phyloP scores from a whole-genome alignment of 2,113 vertebrate genomes.

The Catagonus wagneri region DNA sequence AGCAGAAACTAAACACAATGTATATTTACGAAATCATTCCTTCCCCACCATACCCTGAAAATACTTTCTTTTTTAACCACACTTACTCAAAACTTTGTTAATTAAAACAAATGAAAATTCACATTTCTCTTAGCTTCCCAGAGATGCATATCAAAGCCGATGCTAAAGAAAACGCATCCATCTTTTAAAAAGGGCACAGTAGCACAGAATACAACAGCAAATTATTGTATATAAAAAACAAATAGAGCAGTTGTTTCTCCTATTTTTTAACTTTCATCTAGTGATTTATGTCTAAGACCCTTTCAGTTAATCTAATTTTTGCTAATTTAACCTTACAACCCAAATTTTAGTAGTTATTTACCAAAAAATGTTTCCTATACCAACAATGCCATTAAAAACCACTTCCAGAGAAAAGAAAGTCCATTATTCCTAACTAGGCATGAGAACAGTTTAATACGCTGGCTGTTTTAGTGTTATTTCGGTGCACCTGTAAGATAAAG shows the following conservation, averaged over 20 bases:
- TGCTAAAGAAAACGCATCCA: background rate
- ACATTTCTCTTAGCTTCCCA: constrained; percentile 39
- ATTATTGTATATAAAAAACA: background rate
- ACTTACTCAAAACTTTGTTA: constrained; percentile 41
- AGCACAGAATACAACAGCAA: background rate
- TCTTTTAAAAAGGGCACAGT: constrained; percentile 19
- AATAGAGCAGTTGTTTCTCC: background rate
- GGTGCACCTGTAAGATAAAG: constrained; percentile 90
- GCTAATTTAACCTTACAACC: constrained; percentile 63
- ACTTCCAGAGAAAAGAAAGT: constrained; percentile 71
- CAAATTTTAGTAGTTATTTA: constrained; percentile 63
- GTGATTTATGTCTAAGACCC: constrained; percentile 50
- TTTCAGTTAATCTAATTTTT: constrained; percentile 64
- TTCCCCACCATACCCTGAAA: constrained; percentile 47
- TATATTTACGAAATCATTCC: constrained; percentile 76
- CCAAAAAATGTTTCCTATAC: background rate
- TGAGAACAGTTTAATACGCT: constrained; percentile 60
- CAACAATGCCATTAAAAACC: constrained; percentile 60
- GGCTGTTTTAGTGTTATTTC: constrained; percentile 82
- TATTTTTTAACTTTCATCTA: background rate
- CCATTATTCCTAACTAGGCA: constrained; percentile 69
- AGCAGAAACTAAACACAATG: constrained; percentile 85
- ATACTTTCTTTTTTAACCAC: constrained; percentile 52
- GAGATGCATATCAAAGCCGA: constrained; percentile 12
- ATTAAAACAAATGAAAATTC: constrained; percentile 69